Conservation (phyloP, 2,888 invertebrate species). For the Thereva unica region DNA sequence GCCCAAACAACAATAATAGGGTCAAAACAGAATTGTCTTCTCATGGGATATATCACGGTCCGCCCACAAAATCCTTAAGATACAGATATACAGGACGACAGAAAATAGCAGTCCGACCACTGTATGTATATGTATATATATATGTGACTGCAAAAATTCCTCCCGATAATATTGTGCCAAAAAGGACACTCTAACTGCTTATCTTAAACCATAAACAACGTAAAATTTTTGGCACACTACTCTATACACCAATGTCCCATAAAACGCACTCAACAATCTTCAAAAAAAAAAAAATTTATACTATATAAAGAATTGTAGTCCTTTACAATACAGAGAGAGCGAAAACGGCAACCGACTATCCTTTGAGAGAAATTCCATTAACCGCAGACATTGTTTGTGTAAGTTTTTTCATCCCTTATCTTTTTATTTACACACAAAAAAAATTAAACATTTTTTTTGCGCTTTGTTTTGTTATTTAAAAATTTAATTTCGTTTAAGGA, state of each 20-base stretch:
- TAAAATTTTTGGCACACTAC: slow-evolving; percentile 21
- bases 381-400: background rate
- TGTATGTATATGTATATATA: background rate
- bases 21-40: slow-evolving; percentile 15
- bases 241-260: slow-evolving; percentile 12
- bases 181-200: slow-evolving; percentile 12
- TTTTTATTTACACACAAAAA: slow-evolving; percentile 8
- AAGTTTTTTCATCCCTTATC: background rate
- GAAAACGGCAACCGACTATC: background rate
- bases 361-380: background rate
- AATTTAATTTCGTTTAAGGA: too few species aligned
- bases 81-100: background rate
- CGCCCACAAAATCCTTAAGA: background rate
- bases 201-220: slow-evolving; percentile 25
- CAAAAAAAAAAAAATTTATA: background rate
- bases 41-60: background rate
- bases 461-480: too few species aligned
- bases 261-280: slow-evolving; percentile 26
- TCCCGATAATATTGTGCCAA: slow-evolving; percentile 21
- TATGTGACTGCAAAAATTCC: background rate
- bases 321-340: background rate
- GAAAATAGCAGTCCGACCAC: background rate
- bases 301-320: background rate
- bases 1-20: slow-evolving; percentile 22
- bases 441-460: too few species aligned